A percentile compares a stretch with the other conserved stretches of the same genome.
Conservation (phyloP, 2,888 invertebrate genomes). For the Pollenia labialis region DNA sequence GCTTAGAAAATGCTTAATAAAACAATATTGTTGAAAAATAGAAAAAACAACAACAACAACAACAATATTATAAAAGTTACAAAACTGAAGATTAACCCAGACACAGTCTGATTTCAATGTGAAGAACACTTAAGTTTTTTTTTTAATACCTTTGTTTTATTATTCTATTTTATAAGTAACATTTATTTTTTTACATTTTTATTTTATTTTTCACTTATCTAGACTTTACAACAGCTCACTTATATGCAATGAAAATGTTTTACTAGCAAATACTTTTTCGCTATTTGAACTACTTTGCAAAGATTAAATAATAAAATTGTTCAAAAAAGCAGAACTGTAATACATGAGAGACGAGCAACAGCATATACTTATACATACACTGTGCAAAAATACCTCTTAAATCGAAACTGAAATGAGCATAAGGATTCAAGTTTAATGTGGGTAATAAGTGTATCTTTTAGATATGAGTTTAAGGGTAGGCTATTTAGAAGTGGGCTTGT, state of each 20-base stretch:
- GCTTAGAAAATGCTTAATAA: slow-evolving; percentile 52
- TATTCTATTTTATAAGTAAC: slow-evolving; percentile 55
- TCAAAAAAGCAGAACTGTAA: slow-evolving; percentile 29
- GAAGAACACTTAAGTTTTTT: slow-evolving; percentile 68
- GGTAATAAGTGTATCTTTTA: no score
- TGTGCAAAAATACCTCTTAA: neutral
- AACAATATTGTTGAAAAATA: neutral
- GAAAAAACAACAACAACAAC: neutral
- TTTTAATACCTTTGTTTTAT: slow-evolving; percentile 67
- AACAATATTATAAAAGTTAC: slow-evolving; percentile 32
- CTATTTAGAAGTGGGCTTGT: no score
- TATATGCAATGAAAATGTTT: slow-evolving; percentile 33
- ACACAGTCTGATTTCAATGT: slow-evolving; percentile 71
- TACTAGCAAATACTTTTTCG: slow-evolving; percentile 45
- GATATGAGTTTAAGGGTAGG: no score
- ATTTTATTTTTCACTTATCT: slow-evolving; percentile 40
- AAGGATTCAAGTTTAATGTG: no score
- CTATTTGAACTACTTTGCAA: slow-evolving; percentile 40
- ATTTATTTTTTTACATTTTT: slow-evolving; percentile 23
- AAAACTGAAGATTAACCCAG: slow-evolving; percentile 63
- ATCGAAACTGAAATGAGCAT: neutral
- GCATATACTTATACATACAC: slow-evolving; percentile 22
- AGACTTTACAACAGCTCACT: neutral
- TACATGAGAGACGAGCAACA: slow-evolving; percentile 46
- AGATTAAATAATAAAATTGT: slow-evolving; percentile 55